These are phyloP conservation scores for Pangasius djambal DNA, from an alignment of 2,797 vertebrate species.

Conservation along the genomic window DNA sequence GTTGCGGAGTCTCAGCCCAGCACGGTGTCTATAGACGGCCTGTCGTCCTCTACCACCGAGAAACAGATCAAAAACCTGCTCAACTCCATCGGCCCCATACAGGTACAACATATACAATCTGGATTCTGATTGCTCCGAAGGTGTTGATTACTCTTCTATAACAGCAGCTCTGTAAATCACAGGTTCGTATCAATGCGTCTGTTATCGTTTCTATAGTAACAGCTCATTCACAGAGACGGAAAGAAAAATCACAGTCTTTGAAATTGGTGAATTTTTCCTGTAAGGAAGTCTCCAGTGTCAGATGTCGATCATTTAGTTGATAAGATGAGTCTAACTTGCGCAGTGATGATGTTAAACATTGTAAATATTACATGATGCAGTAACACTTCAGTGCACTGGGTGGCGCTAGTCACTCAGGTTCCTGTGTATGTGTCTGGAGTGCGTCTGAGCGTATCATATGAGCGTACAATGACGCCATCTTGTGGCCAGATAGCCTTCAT, in stretches of 20 bases:
- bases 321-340: neutral
- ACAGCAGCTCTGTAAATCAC: neutral
- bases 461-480: neutral
- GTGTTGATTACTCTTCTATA: neutral
- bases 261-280: neutral
- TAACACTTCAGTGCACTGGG: neutral
- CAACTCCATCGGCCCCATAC: slow-evolving; percentile 94
- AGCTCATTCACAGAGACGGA: neutral
- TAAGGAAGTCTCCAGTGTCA: neutral
- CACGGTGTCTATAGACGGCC: slow-evolving; percentile 92
- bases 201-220: neutral
- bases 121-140: slow-evolving; percentile 3
- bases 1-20: slow-evolving; percentile 80
- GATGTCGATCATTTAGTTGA: neutral
- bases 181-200: neutral
- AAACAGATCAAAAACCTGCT: slow-evolving; percentile 91
- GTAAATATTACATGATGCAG: neutral
- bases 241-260: neutral
- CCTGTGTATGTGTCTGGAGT: no score
- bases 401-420: neutral
- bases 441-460: neutral
- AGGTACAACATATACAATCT: slow-evolving; percentile 59
- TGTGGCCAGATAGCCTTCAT: neutral
- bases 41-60: slow-evolving; percentile 94
- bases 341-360: neutral